phyloP scores from a whole-genome alignment of 1,140 invertebrate genomes.

The Leptestheria dahalacensis region DNA sequence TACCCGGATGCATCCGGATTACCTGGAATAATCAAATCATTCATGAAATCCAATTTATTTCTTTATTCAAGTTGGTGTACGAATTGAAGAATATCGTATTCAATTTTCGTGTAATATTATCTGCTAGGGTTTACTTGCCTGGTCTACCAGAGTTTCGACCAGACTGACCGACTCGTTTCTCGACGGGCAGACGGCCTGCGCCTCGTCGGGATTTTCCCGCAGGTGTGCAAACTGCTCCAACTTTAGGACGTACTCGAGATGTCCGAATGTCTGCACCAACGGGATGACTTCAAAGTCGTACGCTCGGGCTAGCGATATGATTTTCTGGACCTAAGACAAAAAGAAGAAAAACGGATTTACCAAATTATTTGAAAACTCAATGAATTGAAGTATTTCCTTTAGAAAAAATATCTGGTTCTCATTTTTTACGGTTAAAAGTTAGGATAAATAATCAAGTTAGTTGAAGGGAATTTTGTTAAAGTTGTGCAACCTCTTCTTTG shows the following conservation, averaged over 20 bases:
- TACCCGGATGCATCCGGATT: slow-evolving; percentile 34
- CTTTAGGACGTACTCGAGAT: slow-evolving; percentile 41
- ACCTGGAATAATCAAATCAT: slow-evolving; percentile 20
- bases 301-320: slow-evolving; percentile 27
- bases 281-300: slow-evolving; percentile 36
- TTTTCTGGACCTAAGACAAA: slow-evolving; percentile 20
- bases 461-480: no score
- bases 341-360: slow-evolving; percentile 25
- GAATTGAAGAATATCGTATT: not conserved
- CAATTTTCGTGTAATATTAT: not conserved
- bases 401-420: no score
- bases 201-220: slow-evolving; percentile 36
- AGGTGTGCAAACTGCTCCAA: slow-evolving; percentile 33
- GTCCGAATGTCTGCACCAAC: slow-evolving; percentile 41
- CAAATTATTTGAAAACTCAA: slow-evolving; percentile 18
- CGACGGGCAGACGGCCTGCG: slow-evolving; percentile 50
- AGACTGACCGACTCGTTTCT: slow-evolving; percentile 43
- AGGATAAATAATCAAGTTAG: no score
- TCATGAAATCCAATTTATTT: not conserved
- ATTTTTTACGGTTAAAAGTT: no score
- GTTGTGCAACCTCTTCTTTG: slow-evolving; percentile 27
- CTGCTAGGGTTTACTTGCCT: slow-evolving; percentile 26
- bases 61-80: not conserved
- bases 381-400: no score
- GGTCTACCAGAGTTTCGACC: slow-evolving; percentile 26